Conservation (phyloP, 2,113 vertebrate species). For the Rhipidura dahli region DNA sequence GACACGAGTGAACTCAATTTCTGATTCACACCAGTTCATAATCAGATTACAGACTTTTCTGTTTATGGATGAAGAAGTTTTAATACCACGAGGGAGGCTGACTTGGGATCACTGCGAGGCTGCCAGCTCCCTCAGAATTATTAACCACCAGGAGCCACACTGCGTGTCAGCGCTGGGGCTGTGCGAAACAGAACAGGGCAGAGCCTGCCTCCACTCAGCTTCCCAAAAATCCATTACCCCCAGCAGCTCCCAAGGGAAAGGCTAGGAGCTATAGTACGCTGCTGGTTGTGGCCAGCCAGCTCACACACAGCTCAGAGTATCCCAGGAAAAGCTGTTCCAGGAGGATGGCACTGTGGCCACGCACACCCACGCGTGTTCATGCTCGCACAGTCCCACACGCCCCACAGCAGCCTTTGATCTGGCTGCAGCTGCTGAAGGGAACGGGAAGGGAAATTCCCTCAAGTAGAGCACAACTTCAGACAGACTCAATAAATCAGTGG, state of each 20-base stretch:
- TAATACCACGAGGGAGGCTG: neutral
- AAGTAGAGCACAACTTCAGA: neutral
- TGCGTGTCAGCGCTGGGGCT: neutral
- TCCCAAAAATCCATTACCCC: neutral
- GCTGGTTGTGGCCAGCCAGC: neutral
- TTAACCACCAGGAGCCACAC: neutral
- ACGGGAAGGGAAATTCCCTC: neutral
- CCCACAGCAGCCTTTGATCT: neutral
- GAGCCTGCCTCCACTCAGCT: neutral
- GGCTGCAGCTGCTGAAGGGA: neutral
- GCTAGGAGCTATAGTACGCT: fast-evolving
- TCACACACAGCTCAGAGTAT: neutral
- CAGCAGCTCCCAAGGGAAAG: neutral
- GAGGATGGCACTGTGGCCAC: fast-evolving
- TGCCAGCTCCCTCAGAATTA: neutral
- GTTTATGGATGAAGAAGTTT: neutral
- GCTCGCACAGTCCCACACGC: fast-evolving
- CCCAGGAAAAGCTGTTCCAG: neutral
- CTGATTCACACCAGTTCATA: neutral
- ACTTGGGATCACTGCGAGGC: neutral
- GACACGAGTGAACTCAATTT: neutral
- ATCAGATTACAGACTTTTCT: neutral
- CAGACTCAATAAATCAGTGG: neutral
- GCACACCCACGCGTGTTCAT: fast-evolving
- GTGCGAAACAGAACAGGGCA: neutral